Evolutionary conservation across 2,888 invertebrate genomes (phyloP).

Genomic region (Patella caerulea): DNA sequence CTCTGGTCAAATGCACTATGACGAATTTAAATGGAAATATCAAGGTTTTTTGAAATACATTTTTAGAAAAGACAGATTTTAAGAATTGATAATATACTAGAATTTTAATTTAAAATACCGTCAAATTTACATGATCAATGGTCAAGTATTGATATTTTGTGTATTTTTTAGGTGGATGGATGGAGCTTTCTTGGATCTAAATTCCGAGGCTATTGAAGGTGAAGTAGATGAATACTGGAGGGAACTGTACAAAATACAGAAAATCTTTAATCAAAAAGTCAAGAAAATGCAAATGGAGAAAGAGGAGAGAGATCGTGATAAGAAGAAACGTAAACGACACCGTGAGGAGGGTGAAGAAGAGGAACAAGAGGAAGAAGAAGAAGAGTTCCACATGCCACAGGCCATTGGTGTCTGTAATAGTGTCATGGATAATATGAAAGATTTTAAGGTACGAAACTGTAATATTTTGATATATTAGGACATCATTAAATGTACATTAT

Average conservation of each 20-base stretch:
- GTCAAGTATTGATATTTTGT: not conserved
- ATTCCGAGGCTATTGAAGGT: slow-evolving; percentile 83
- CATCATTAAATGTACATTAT: too few species aligned
- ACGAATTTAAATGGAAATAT: too few species aligned
- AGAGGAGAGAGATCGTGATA: slow-evolving; percentile 66
- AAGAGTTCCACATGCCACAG: slow-evolving; percentile 65
- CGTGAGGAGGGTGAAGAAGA: slow-evolving; percentile 73
- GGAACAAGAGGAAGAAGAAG: slow-evolving; percentile 74
- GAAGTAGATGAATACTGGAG: slow-evolving; percentile 83
- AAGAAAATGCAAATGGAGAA: slow-evolving; percentile 69
- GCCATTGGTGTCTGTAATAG: slow-evolving; percentile 74
- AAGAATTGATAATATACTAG: too few species aligned
- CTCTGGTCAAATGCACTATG: too few species aligned
- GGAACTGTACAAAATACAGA: slow-evolving; percentile 85
- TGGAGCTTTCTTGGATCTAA: slow-evolving; percentile 90
- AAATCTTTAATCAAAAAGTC: slow-evolving; percentile 74
- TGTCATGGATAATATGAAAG: slow-evolving; percentile 73
- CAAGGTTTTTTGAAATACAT: too few species aligned
- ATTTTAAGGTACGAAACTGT: slow-evolving; percentile 74
- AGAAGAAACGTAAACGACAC: slow-evolving; percentile 74
- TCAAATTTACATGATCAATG: too few species aligned
- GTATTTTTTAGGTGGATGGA: slow-evolving; percentile 82
- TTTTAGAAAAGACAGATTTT: too few species aligned
- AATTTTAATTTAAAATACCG: too few species aligned
- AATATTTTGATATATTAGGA: too few species aligned